Base-by-base conservation (phyloP, 1,140 invertebrate genomes). In the Eumeta japonica region DNA sequence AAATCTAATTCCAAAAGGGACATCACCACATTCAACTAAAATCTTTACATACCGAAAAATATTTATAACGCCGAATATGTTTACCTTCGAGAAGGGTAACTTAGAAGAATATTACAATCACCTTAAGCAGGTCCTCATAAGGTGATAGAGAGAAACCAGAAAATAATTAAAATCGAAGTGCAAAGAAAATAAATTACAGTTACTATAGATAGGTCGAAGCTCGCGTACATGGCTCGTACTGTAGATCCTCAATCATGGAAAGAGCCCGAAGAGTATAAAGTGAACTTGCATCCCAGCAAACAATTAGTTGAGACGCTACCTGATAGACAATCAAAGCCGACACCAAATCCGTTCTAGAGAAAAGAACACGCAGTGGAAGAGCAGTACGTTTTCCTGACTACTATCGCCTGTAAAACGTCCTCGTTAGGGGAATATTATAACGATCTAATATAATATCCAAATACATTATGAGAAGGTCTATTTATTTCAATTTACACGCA, bases 61-160 rank as follows among this genome's bases (percentile, higher is more conserved):
- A n/a, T 38, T 16, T 3, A 10, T 3, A n/a, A 14, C 3, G 10
- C 28, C 1, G 10, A 2, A 10, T 17, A 38, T 15, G 37, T 38
- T 12, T 30, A 30, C 19, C n/a, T 38, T 10, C 10, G 62, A 49
- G 41, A 48, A 79, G 78, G 44, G 11, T 66, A 20, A 42, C 78
- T 33, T 50, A 77, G 24, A 43, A 76, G 32, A 48, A 68, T 27
- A 71, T 71, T 30, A 39, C 74, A 43, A 65, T 61, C 34, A 48
- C 77, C 27, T 61, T 79, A 50, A 78, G 74, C 45, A 57, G 62
- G 41, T 66, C 68, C 30, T 75, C 71, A 3, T 62, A 74, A 35
- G 35, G 76, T 27, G 62, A 79, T 18, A 72, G 76, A 50, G 68
- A 50, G 19, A 48, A 71, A 19, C 45, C 62, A 38, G 7, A 38